phyloP scores from a whole-genome alignment of 2,888 invertebrate species.

The Prosopocoilus inquinatus region DNA sequence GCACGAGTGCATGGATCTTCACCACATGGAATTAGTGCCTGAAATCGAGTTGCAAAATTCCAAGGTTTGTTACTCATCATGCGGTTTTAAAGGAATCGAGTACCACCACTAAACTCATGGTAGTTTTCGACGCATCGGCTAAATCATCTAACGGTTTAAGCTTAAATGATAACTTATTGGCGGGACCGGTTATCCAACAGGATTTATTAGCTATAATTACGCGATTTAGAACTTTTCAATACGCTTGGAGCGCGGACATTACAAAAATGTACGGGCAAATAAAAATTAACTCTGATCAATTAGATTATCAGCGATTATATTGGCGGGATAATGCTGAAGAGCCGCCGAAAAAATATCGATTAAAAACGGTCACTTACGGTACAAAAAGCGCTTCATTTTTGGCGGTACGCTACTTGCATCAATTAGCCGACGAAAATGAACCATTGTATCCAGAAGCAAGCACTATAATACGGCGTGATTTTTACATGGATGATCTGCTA shows the following conservation, averaged over 20 bases:
- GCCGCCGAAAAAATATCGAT: constrained; percentile 19
- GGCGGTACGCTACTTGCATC: constrained; percentile 27
- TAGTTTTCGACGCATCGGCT: background rate
- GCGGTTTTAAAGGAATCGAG: background rate
- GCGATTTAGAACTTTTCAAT: constrained; percentile 30
- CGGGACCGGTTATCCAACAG: constrained; percentile 33
- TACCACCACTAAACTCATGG: background rate
- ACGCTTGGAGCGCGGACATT: constrained; percentile 36
- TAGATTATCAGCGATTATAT: constrained; percentile 30
- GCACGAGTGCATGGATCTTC: background rate
- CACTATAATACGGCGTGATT: constrained; percentile 13
- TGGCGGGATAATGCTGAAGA: constrained; percentile 26
- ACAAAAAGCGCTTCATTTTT: constrained; percentile 27
- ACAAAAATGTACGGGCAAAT: constrained; percentile 38
- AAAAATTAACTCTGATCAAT: constrained; percentile 25
- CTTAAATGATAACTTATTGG: background rate
- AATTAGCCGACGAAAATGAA: constrained; percentile 22
- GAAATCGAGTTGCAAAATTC: background rate
- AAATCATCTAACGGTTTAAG: background rate
- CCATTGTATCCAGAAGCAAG: constrained; percentile 22
- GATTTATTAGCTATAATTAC: constrained; percentile 34
- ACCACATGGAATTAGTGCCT: background rate
- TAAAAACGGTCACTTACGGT: constrained; percentile 32
- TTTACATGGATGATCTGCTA: constrained; percentile 24
- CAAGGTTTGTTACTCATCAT: background rate